phyloP scores from a whole-genome alignment of 2,888 invertebrate species.

The Apomyelois bistriatella region DNA sequence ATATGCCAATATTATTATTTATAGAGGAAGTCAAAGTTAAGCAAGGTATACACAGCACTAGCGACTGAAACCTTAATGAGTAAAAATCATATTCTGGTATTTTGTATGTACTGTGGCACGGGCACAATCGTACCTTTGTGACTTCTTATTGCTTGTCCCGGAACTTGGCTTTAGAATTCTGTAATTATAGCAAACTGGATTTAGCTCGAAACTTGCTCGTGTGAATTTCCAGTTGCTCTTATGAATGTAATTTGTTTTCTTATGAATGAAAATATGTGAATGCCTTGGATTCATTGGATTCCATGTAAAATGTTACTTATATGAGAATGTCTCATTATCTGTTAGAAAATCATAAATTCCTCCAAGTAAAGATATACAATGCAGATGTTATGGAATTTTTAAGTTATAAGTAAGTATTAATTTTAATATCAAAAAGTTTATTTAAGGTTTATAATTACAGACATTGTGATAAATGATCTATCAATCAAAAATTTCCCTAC shows the following conservation, averaged over 20 bases:
- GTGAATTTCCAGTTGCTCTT: constrained; percentile 7
- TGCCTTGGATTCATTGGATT: neutral
- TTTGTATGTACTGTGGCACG: neutral
- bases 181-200: constrained; percentile 11
- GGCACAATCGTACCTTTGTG: constrained; percentile 3
- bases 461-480: no score
- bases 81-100: neutral
- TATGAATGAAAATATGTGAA: neutral
- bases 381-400: no score
- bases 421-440: no score
- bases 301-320: neutral
- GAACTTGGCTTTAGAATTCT: constrained; percentile 9
- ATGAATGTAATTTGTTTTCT: constrained; percentile 4
- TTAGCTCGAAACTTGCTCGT: neutral
- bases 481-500: no score
- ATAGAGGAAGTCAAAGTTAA: no score
- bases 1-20: no score
- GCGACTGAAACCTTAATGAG: no score
- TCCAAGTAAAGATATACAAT: no score
- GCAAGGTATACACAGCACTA: no score
- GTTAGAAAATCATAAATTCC: no score
- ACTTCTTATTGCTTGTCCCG: constrained; percentile 8
- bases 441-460: no score
- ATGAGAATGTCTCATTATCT: neutral
- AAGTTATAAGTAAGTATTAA: no score